These are phyloP conservation scores for Salvelinus fontinalis DNA, from an alignment of 2,113 vertebrate species.

Conservation along the genomic window DNA sequence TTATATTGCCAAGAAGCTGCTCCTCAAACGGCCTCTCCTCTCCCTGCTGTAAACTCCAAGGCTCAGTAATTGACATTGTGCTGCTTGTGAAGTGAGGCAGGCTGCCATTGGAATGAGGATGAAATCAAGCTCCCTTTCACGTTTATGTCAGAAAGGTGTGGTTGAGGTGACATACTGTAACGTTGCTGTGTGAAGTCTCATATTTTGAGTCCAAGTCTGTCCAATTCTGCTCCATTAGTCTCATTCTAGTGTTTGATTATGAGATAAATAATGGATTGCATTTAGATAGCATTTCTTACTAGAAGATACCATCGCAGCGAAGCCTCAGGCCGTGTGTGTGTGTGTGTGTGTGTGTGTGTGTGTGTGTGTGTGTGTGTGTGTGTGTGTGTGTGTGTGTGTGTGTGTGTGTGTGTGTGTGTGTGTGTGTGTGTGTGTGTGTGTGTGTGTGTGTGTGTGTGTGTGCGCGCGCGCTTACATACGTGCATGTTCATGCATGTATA, in stretches of 20 bases:
- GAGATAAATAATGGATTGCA: conserved; percentile 63
- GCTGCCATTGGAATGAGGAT: background rate
- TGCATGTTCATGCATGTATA: conserved; percentile 11
- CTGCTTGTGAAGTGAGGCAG: conserved; percentile 42
- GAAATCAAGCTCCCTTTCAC: background rate
- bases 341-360: conserved; percentile 9
- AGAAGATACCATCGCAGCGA: conserved; percentile 25
- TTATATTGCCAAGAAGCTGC: conserved; percentile 60
- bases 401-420: conserved; percentile 1
- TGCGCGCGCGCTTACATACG: conserved; percentile 14
- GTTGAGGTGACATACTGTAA: background rate
- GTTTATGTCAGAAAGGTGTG: background rate
- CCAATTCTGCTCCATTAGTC: conserved; percentile 10
- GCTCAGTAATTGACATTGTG: conserved; percentile 46
- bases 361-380: background rate
- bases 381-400: background rate
- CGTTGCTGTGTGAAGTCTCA: background rate
- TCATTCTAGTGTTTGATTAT: conserved; percentile 23
- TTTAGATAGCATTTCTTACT: conserved; percentile 33
- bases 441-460: conserved; percentile 13
- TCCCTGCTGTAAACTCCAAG: conserved; percentile 5
- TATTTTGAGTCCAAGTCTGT: background rate
- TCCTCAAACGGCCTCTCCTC: conserved; percentile 2
- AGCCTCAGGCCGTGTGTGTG: background rate
- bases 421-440: conserved; percentile 8